These are phyloP conservation scores for Pyralis farinalis DNA, from an alignment of 2,888 invertebrate species.

Conservation along the genomic window DNA sequence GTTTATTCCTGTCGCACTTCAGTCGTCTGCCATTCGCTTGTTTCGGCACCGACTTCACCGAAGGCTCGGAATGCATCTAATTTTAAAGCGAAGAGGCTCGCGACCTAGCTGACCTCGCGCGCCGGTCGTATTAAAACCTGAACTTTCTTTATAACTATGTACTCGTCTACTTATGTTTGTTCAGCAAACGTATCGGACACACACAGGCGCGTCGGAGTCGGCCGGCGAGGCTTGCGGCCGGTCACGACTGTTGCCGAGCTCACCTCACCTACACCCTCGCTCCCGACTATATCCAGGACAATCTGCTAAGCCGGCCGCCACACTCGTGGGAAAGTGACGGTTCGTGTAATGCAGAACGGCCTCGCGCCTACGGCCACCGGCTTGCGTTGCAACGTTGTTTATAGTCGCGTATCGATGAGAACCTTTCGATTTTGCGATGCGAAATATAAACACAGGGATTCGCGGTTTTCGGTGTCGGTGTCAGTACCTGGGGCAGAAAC, in stretches of 20 bases:
- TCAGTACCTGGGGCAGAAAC: conserved; percentile 79
- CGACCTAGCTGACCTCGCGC: conserved; percentile 77
- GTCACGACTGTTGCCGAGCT: conserved; percentile 63
- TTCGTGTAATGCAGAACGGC: conserved; percentile 47
- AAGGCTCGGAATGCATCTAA: conserved; percentile 79
- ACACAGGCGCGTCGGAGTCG: conserved; percentile 56
- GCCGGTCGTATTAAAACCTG: conserved; percentile 76
- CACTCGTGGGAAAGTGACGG: conserved; percentile 73
- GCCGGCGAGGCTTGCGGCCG: conserved; percentile 54
- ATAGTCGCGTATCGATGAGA: conserved; percentile 35
- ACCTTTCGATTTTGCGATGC: conserved; percentile 36
- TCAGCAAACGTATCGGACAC: conserved; percentile 71
- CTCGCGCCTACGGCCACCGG: conserved; percentile 30
- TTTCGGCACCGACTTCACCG: conserved; percentile 47
- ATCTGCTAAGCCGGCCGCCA: conserved; percentile 40
- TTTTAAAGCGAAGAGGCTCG: conserved; percentile 78
- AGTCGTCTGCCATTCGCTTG: conserved; percentile 56
- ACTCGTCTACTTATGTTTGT: conserved; percentile 64
- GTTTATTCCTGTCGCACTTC: conserved; percentile 62
- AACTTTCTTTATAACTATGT: conserved; percentile 79
- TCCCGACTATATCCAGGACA: conserved; percentile 74
- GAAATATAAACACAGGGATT: conserved; percentile 62
- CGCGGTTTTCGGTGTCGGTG: conserved; percentile 60
- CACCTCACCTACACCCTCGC: conserved; percentile 57
- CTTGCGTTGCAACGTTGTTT: conserved; percentile 31